Evolutionary conservation across 1,140 invertebrate species (phyloP).

Genomic region (Aphidius ervi): DNA sequence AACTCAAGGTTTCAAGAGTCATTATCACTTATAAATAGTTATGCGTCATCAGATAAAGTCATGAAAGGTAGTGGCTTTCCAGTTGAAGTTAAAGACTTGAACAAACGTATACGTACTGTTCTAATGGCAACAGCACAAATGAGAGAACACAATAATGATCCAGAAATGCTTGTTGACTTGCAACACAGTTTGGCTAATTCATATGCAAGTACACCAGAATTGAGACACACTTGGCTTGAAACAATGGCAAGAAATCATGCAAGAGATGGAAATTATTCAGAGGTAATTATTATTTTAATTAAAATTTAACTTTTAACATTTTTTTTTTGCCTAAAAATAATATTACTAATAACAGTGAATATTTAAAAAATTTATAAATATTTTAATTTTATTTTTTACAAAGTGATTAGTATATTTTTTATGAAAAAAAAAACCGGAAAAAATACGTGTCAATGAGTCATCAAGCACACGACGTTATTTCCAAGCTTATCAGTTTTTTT

Average conservation of each 20-base stretch:
- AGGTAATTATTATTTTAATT: conserved; percentile 41
- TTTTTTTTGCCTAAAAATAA: conserved; percentile 9
- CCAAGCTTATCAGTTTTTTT: no score
- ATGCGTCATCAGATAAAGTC: conserved; percentile 85
- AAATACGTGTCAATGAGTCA: no score
- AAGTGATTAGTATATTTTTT: no score
- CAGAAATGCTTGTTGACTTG: conserved; percentile 86
- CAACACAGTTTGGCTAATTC: conserved; percentile 92
- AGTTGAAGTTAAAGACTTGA: conserved; percentile 86
- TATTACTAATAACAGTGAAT: background rate
- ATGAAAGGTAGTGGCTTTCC: conserved; percentile 89
- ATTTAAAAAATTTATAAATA: no score
- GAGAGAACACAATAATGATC: conserved; percentile 83
- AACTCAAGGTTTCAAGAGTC: conserved; percentile 89
- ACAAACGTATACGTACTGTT: conserved; percentile 86
- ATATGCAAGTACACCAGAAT: conserved; percentile 88
- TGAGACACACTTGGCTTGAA: conserved; percentile 89
- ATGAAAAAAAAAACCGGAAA: no score
- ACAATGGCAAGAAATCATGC: conserved; percentile 86
- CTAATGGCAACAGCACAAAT: conserved; percentile 91
- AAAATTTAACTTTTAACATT: background rate
- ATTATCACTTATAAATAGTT: conserved; percentile 87
- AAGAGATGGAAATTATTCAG: conserved; percentile 74
- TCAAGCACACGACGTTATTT: no score
- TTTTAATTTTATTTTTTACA: no score